These are phyloP conservation scores for Empis stercorea DNA, from an alignment of 2,888 invertebrate genomes.

Conservation along the genomic window DNA sequence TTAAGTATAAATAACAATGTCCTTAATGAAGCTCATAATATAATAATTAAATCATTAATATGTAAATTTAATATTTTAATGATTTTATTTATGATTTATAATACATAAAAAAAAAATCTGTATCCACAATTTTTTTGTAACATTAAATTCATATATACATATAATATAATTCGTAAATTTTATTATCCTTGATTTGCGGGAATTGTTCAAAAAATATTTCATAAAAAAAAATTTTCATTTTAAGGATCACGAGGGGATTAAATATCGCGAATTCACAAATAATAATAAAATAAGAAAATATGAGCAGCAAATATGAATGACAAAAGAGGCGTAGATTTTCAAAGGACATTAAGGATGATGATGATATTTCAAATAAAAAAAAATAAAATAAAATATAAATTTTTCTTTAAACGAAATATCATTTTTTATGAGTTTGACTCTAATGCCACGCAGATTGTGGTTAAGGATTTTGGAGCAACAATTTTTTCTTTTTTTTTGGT, in stretches of 20 bases:
- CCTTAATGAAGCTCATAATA: background rate
- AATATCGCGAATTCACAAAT: background rate
- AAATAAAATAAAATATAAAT: too few species aligned
- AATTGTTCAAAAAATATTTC: conserved; percentile 1
- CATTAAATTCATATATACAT: too few species aligned
- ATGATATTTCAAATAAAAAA: background rate
- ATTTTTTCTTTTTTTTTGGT: too few species aligned
- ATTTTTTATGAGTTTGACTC: too few species aligned
- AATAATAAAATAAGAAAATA: too few species aligned
- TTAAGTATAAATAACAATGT: background rate
- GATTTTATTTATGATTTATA: background rate
- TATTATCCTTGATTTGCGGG: conserved; percentile 7
- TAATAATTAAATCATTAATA: background rate
- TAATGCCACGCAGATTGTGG: too few species aligned
- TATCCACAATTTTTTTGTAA: background rate
- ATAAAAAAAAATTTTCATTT: background rate
- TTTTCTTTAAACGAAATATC: too few species aligned
- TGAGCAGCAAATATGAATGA: background rate
- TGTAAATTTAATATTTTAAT: background rate
- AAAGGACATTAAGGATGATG: background rate
- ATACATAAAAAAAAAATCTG: background rate
- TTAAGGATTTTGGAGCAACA: too few species aligned
- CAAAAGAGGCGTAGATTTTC: conserved; percentile 1
- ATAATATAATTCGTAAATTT: background rate
- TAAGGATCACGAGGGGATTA: background rate